Percentiles rank a stretch among this genome's conserved stretches.
Conservation (phyloP, 2,113 vertebrate genomes). For the Dasypus novemcinctus region DNA sequence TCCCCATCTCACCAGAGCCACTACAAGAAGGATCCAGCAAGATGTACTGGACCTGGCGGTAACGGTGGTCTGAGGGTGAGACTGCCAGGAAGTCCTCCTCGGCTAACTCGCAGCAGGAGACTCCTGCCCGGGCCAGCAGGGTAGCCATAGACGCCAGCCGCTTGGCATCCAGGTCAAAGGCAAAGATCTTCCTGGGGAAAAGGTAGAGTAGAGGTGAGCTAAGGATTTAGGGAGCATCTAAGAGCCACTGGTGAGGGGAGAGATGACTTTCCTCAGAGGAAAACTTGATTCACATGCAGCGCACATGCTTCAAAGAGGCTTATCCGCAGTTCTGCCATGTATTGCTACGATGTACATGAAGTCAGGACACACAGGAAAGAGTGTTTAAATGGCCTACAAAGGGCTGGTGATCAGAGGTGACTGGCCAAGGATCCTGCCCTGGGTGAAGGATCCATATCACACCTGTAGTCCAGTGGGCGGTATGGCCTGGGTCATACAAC, state of each 20-base stretch:
- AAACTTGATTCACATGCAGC: not conserved
- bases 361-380: not conserved
- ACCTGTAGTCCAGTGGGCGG: not conserved
- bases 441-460: not conserved
- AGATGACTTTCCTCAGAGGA: not conserved
- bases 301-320: not conserved
- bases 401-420: not conserved
- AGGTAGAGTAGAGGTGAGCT: not conserved
- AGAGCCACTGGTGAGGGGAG: not conserved
- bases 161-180: slow-evolving; percentile 94
- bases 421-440: not conserved
- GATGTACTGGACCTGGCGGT: slow-evolving; percentile 88
- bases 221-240: not conserved
- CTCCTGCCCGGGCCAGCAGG: slow-evolving; percentile 91
- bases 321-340: not conserved
- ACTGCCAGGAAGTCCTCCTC: slow-evolving; percentile 93
- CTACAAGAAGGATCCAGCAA: slow-evolving; percentile 97
- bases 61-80: slow-evolving; percentile 84
- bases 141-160: slow-evolving; percentile 95
- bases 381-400: not conserved
- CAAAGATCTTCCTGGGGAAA: slow-evolving; percentile 89
- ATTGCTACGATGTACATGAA: accelerated
- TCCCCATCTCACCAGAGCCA: slow-evolving; percentile 88
- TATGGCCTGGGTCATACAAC: not conserved
- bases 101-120: slow-evolving; percentile 89